These are phyloP conservation scores for Rhinolophus ferrumequinum DNA, from an alignment of 2,113 vertebrate genomes.

Conservation along the genomic window DNA sequence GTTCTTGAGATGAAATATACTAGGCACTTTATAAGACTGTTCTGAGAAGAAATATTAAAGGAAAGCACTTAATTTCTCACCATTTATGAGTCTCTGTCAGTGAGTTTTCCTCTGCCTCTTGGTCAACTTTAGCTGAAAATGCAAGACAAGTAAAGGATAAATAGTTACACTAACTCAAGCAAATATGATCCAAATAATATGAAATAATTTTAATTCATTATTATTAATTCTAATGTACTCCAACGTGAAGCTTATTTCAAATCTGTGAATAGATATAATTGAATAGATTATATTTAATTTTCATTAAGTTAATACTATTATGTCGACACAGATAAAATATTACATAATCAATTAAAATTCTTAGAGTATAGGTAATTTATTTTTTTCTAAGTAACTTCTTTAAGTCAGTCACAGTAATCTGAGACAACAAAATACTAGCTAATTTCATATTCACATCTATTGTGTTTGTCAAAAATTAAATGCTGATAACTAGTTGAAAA, in stretches of 20 bases:
- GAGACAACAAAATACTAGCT: neutral
- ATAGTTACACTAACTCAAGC: neutral
- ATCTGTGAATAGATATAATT: neutral
- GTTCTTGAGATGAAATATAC: conserved; percentile 12
- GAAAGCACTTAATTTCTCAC: conserved; percentile 84
- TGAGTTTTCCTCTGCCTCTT: conserved; percentile 92
- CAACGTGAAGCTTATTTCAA: neutral
- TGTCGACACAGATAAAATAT: neutral
- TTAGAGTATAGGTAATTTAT: neutral
- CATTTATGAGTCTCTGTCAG: conserved; percentile 92
- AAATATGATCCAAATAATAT: neutral
- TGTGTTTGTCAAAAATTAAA: neutral
- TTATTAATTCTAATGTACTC: neutral
- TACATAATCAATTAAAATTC: neutral
- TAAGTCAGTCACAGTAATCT: neutral
- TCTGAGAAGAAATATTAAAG: neutral
- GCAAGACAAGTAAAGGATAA: conserved; percentile 42
- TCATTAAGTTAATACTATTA: neutral
- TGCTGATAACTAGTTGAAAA: neutral
- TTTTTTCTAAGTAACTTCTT: neutral
- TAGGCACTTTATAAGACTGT: neutral
- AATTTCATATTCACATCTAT: neutral
- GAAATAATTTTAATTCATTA: neutral
- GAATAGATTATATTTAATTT: neutral
- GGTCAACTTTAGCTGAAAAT: conserved; percentile 93